A percentile compares a stretch with the other conserved stretches of the same genome.
Evolutionary conservation across 2,888 invertebrate species (phyloP).

Genomic region (Nomada hirtipes): DNA sequence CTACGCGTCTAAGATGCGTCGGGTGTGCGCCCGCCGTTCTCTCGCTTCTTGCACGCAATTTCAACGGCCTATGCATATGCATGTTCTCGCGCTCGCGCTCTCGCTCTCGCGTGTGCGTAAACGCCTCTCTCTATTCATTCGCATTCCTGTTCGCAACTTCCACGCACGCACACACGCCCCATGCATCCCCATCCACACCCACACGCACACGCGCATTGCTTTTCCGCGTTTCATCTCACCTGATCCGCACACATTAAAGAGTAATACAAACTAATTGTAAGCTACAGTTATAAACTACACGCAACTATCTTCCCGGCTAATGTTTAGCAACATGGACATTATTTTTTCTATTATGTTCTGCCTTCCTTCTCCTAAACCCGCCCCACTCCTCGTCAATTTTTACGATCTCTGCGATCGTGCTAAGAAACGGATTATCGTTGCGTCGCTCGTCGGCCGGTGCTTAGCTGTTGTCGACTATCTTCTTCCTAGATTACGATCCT

Average conservation of each 20-base stretch:
- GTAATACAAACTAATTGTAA: conserved; percentile 69
- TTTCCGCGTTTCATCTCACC: neutral
- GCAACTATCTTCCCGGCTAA: conserved; percentile 75
- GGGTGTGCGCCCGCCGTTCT: conserved; percentile 41
- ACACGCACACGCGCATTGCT: conserved; percentile 21
- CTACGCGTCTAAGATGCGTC: conserved; percentile 70
- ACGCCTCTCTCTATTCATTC: neutral
- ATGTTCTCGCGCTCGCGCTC: neutral
- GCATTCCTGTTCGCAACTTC: neutral
- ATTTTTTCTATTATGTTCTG: conserved; percentile 49
- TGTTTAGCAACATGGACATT: conserved; percentile 80
- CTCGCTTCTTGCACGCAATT: neutral
- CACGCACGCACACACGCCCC: neutral
- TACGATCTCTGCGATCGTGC: conserved; percentile 57
- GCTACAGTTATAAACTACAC: conserved; percentile 56
- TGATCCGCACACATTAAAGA: conserved; percentile 60
- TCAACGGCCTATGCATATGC: conserved; percentile 6
- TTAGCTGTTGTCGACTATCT: conserved; percentile 19
- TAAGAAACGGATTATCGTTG: conserved; percentile 61
- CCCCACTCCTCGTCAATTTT: conserved; percentile 46
- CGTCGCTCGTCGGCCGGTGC: conserved; percentile 23
- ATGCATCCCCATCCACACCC: neutral
- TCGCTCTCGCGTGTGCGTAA: neutral
- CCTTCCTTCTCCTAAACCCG: conserved; percentile 2
- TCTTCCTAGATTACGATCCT: neutral